Evolutionary conservation across 2,888 invertebrate species (phyloP).

Genomic region (Scaptomyza parva): DNA sequence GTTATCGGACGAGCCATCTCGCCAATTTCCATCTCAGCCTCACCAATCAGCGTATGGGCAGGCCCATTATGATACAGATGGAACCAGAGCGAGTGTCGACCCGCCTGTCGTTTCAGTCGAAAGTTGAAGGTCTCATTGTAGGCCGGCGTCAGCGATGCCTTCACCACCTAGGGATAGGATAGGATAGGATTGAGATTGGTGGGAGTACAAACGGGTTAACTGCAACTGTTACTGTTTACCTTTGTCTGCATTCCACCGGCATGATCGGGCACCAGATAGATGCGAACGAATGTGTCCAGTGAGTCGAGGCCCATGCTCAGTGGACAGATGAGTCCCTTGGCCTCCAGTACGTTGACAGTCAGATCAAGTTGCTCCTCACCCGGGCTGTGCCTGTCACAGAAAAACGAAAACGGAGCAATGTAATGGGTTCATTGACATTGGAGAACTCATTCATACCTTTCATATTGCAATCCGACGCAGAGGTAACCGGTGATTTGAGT

Average conservation of each 20-base stretch:
- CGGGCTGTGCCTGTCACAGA: conserved; percentile 73
- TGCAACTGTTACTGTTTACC: conserved; percentile 73
- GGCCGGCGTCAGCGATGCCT: conserved; percentile 89
- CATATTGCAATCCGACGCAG: conserved; percentile 91
- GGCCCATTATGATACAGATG: conserved; percentile 89
- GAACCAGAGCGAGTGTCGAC: conserved; percentile 88
- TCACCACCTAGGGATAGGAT: conserved; percentile 85
- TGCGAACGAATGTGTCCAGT: conserved; percentile 91
- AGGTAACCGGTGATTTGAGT: conserved; percentile 90
- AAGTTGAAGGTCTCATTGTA: conserved; percentile 92
- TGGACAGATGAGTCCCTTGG: conserved; percentile 89
- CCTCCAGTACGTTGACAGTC: conserved; percentile 90
- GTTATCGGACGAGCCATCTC: conserved; percentile 89
- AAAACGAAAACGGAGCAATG: not conserved
- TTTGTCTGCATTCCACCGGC: conserved; percentile 89
- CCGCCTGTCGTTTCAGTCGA: conserved; percentile 87
- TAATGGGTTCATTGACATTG: not conserved
- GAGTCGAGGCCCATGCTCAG: conserved; percentile 86
- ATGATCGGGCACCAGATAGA: conserved; percentile 90
- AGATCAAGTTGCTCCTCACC: conserved; percentile 81
- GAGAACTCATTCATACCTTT: conserved; percentile 88
- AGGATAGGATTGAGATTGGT: too few relatives aligned
- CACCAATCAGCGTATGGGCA: conserved; percentile 87
- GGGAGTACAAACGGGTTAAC: too few relatives aligned
- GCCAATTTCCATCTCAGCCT: conserved; percentile 89